Conservation (phyloP, 2,888 invertebrate species). For the Lycocerus yunnanus region DNA sequence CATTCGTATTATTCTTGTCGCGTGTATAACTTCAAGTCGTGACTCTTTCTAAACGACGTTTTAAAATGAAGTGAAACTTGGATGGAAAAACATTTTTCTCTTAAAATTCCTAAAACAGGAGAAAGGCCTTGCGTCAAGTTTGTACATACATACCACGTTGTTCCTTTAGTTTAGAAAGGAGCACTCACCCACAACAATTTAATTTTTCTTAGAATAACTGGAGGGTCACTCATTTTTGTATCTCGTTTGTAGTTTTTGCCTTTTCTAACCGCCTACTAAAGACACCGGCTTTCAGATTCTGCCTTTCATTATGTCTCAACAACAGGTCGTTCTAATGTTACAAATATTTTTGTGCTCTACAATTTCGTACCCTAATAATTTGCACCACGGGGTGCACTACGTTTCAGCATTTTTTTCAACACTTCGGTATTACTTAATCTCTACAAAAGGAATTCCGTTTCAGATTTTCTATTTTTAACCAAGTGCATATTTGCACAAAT, state of each 20-base stretch:
- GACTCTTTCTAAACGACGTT: neutral
- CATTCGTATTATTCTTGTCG: constrained; percentile 7
- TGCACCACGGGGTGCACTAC: neutral
- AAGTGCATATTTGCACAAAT: neutral
- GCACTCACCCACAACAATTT: neutral
- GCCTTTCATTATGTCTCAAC: neutral
- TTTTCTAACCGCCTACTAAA: neutral
- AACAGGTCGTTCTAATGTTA: neutral
- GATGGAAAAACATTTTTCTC: neutral
- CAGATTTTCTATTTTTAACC: neutral
- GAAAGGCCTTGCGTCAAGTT: neutral
- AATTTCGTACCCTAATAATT: neutral
- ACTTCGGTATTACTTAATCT: neutral
- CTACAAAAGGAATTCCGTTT: neutral
- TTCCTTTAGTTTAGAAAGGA: neutral
- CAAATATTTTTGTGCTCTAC: neutral
- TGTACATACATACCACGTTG: neutral
- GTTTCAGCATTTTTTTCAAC: neutral
- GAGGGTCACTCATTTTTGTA: neutral
- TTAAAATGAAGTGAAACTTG: neutral
- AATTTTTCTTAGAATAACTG: neutral
- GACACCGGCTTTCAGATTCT: neutral
- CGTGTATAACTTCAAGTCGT: constrained; percentile 4
- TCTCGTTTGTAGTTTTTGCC: neutral
- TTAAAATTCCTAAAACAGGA: neutral